phyloP scores from a whole-genome alignment of 2,113 vertebrate species.

The Lophochroa leadbeateri region DNA sequence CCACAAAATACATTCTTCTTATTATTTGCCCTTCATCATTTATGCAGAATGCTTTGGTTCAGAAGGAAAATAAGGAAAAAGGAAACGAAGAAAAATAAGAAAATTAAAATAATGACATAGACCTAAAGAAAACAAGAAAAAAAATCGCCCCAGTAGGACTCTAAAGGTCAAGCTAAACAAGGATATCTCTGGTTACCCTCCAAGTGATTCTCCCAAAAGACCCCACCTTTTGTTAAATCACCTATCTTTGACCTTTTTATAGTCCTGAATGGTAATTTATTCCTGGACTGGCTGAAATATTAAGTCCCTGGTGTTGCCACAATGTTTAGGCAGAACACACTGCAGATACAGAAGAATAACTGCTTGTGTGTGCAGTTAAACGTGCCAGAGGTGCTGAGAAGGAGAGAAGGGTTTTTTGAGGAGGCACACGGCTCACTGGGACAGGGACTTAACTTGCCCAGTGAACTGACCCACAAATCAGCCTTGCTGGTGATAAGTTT shows the following conservation, averaged over 20 bases:
- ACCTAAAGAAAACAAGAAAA: neutral
- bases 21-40: neutral
- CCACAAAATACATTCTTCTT: neutral
- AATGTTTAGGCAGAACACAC: neutral
- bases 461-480: neutral
- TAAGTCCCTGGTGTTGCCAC: neutral
- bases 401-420: neutral
- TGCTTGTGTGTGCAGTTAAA: neutral
- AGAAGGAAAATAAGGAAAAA: neutral
- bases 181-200: neutral
- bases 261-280: neutral
- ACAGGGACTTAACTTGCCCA: neutral
- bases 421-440: neutral
- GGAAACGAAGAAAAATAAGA: neutral
- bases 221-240: neutral
- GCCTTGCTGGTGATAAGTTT: neutral
- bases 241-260: neutral
- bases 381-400: neutral
- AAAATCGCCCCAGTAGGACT: neutral
- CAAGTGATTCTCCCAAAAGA: neutral
- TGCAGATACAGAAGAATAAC: neutral
- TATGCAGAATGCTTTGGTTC: neutral
- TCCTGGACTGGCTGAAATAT: neutral
- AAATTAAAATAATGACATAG: neutral
- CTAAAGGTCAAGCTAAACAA: neutral